These are phyloP conservation scores for Omphaloscelis lunosa DNA, from an alignment of 2,888 invertebrate genomes.

Conservation along the genomic window DNA sequence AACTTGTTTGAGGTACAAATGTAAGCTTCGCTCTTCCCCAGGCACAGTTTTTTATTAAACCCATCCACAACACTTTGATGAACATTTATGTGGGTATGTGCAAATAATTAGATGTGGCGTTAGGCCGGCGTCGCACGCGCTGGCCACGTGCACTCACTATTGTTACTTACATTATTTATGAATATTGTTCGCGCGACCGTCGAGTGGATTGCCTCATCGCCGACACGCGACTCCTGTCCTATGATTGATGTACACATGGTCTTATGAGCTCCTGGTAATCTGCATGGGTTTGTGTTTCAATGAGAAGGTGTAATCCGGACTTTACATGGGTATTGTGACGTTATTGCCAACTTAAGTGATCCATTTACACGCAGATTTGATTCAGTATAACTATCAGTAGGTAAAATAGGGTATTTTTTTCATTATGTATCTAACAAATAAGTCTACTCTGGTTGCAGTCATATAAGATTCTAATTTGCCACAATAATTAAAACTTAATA, in stretches of 20 bases:
- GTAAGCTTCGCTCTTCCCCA: neutral
- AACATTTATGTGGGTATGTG: conserved; percentile 77
- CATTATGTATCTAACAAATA: neutral
- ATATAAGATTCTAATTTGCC: neutral
- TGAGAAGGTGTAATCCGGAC: conserved; percentile 59
- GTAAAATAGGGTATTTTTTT: neutral
- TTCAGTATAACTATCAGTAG: neutral
- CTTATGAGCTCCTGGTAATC: conserved; percentile 77
- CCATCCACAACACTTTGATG: conserved; percentile 65
- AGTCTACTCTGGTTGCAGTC: neutral
- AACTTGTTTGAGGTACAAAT: neutral
- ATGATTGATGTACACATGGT: conserved; percentile 76
- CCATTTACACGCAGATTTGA: conserved; percentile 11
- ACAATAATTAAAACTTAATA: too few relatives aligned
- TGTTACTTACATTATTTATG: conserved; percentile 88
- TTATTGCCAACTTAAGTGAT: conserved; percentile 14
- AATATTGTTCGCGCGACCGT: conserved; percentile 83
- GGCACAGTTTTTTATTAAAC: conserved; percentile 52
- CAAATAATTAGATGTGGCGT: conserved; percentile 86
- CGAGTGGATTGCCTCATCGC: conserved; percentile 79
- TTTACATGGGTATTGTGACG: conserved; percentile 17
- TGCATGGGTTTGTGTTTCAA: conserved; percentile 59
- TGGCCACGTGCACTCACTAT: conserved; percentile 78
- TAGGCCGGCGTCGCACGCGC: conserved; percentile 63
- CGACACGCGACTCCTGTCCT: conserved; percentile 78